Base-by-base conservation (phyloP, 2,888 invertebrate genomes). In the Baccha elongata region DNA sequence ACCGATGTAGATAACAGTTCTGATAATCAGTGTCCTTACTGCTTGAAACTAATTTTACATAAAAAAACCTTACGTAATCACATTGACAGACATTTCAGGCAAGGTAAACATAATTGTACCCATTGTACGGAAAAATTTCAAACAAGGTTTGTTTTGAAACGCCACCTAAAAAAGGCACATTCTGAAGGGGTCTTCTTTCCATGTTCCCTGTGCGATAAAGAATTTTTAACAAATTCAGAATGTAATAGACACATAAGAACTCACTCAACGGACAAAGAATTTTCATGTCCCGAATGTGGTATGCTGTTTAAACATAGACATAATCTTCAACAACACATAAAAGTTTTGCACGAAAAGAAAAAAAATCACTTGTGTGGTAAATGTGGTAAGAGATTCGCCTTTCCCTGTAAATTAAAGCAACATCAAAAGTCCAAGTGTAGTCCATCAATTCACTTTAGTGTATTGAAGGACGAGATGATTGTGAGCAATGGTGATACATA, bases 181-280 rank as follows among this genome's bases (percentile, higher is more conserved):
- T 37, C n/a, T 1, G 19, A 26, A 8, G 53, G 62, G 4, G 17
- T 26, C 3, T 26, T 26, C 0, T 46, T 21, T 29, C 5, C 42
- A 13, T 71, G 76, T 23, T 21, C 29, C 0, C 37, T 53, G 0
- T 76, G 76, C 2, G 1, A 15, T 1, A 71, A 71, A 5, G 21
- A 52, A 17, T 76, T 76, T n/a, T 71, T 71, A 0, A 62, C 69
- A 8, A 44, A 71, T 32, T 53, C 75, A n/a, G 75, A 76, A 15
- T 46, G 23, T n/a, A 76, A 62, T 29, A 35, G 75, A 13, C 75
- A 76, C 2, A 5, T 44, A 4, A 44, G 23, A 2, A 13, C 44
- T 1, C 75, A 75, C 19, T 35, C 52, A 46, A 35, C 26, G 1
- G 6, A 26, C 0, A 75, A 62, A 37, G 11, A 10, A 7, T 75